phyloP scores from a whole-genome alignment of 64 coral and sea anemone species.

The Dendronephthya gigantea region DNA sequence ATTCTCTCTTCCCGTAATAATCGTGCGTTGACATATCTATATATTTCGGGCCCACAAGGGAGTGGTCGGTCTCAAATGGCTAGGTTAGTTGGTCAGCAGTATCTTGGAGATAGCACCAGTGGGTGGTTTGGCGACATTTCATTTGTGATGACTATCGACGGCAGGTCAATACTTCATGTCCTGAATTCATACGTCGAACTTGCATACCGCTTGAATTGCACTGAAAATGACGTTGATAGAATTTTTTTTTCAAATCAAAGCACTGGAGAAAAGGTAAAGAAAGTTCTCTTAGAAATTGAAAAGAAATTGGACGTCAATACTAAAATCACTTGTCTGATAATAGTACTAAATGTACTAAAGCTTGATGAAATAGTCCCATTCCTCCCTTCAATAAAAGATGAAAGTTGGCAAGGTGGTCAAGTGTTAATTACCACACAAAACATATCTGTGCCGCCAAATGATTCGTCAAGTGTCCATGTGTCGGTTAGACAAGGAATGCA shows the following conservation, averaged over 20 bases:
- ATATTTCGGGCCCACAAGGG: neutral
- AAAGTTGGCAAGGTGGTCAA: slow-evolving; percentile 32
- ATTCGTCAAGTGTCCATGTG: neutral
- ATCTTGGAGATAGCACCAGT: neutral
- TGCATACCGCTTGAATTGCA: neutral
- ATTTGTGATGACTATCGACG: neutral
- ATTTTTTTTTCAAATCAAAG: neutral
- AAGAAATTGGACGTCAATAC: neutral
- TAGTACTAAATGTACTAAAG: slow-evolving; percentile 23
- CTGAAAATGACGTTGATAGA: neutral
- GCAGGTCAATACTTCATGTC: neutral
- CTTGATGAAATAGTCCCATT: neutral
- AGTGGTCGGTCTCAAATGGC: neutral
- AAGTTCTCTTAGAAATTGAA: neutral
- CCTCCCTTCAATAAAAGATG: slow-evolving; percentile 4
- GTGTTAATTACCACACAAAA: slow-evolving; percentile 48
- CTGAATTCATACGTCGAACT: neutral
- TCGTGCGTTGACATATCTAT: neutral
- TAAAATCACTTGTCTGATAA: neutral
- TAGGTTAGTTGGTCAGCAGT: neutral
- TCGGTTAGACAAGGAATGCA: slow-evolving; percentile 27
- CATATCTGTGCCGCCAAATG: neutral
- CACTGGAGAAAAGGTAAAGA: neutral
- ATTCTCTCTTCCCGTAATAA: neutral
- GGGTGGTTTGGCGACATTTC: neutral